Base-by-base conservation (phyloP, 2,113 vertebrate species). In the Cathartes aura region DNA sequence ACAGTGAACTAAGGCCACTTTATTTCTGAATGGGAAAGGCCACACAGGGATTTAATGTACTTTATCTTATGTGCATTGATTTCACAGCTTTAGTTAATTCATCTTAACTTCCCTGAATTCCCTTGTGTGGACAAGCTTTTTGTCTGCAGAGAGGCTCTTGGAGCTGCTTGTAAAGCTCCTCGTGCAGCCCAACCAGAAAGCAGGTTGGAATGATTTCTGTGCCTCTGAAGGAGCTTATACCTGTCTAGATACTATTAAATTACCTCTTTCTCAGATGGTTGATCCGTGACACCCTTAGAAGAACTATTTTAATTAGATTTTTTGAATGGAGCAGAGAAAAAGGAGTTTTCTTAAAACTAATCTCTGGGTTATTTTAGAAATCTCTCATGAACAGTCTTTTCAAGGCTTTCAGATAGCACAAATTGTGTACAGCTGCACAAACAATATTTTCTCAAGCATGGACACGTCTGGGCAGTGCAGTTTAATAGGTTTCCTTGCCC, bases 51-150 rank as follows among this genome's bases (percentile, higher is more conserved):
- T 95, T 97, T 92, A 92, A 93, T 89, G 63, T 83, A 76, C 92
- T 96, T 93, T 93, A 96, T 97, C 96, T 92, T 95, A 83, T 10
- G 63, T 90, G 88, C 90, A 92, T 97, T 97, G 95, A 97, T 96
- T 97, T 97, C 95, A 92, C 67, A 90, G 93, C 90, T 94, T 89
- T 67, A 89, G 88, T 94, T 97, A 94, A 97, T 95, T 97, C 86
- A 86, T 94, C 85, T 94, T 82, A 94, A 87, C 71, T 93, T 92
- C 82, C 42, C 79, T 43, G 47, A 88, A 93, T 94, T 95, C 86
- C 90, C 96, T 81, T 73, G 88, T 71, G 95, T 24, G 55, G 88
- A 86, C 85, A 80, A 93, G 82, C 11, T 85, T 80, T 93, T 88
- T 88, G 82, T 90, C 87, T 95, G 89, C 52, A 47, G 71, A 82